These are phyloP conservation scores for Rambutsinella grinnellia DNA, from an alignment of 2,888 invertebrate genomes.

Conservation along the genomic window DNA sequence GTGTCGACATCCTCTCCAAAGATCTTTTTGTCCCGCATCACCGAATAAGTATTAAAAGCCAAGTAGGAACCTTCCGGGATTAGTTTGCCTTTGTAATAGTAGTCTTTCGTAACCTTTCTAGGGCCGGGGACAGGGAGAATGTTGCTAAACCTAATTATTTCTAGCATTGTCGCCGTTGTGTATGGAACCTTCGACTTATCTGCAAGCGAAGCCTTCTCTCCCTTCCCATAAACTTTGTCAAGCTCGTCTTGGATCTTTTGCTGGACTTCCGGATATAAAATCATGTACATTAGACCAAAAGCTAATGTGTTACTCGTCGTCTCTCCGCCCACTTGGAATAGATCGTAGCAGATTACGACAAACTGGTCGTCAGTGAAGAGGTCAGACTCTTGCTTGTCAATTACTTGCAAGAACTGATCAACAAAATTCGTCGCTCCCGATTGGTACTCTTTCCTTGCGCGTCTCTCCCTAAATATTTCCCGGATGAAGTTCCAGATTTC, in stretches of 20 bases:
- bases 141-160: slow-evolving; percentile 60
- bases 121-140: slow-evolving; percentile 62
- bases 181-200: slow-evolving; percentile 69
- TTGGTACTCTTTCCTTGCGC: slow-evolving; percentile 47
- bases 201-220: slow-evolving; percentile 70
- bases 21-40: slow-evolving; percentile 53
- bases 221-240: slow-evolving; percentile 69
- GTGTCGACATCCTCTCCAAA: slow-evolving; percentile 56
- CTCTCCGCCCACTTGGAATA: slow-evolving; percentile 74
- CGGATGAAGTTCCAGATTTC: slow-evolving; percentile 53
- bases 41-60: slow-evolving; percentile 59
- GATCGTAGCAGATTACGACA: slow-evolving; percentile 71
- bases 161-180: slow-evolving; percentile 56
- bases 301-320: slow-evolving; percentile 77
- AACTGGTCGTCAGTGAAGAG: slow-evolving; percentile 65
- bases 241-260: slow-evolving; percentile 73
- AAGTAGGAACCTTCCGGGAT: slow-evolving; percentile 61
- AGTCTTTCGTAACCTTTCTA: slow-evolving; percentile 54
- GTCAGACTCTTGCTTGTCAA: slow-evolving; percentile 41
- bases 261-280: slow-evolving; percentile 75
- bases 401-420: slow-evolving; percentile 58
- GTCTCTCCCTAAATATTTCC: no score
- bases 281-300: slow-evolving; percentile 75
- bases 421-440: slow-evolving; percentile 57
- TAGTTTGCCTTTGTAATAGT: slow-evolving; percentile 54